phyloP scores from a whole-genome alignment of 1,140 invertebrate genomes.

The Sesamia nonagrioides region DNA sequence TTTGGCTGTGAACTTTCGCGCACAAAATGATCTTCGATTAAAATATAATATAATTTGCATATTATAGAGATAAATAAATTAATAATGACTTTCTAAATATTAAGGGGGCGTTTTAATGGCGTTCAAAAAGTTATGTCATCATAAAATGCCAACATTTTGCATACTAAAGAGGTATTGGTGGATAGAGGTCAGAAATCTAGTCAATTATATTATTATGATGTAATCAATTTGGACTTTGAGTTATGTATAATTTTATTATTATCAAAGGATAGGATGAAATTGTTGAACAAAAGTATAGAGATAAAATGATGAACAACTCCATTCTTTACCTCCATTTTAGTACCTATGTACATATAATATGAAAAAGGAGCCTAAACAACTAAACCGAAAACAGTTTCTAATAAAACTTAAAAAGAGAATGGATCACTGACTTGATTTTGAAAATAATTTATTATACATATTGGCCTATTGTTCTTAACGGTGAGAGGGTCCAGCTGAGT shows the following conservation, averaged over 20 bases:
- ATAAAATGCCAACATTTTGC: not conserved
- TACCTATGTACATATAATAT: too few species aligned
- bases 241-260: not conserved
- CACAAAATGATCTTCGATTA: not conserved
- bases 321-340: too few species aligned
- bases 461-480: too few species aligned
- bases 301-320: too few species aligned
- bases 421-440: too few species aligned
- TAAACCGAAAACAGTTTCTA: too few species aligned
- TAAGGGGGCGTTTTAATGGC: not conserved
- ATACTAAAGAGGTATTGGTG: not conserved
- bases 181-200: not conserved
- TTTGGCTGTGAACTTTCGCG: too few species aligned
- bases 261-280: not conserved
- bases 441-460: too few species aligned
- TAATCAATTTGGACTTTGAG: not conserved
- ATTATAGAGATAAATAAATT: constrained; percentile 25
- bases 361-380: too few species aligned
- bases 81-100: constrained; percentile 3
- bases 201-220: not conserved
- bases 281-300: too few species aligned
- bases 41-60: constrained; percentile 18
- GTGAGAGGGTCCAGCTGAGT: too few species aligned
- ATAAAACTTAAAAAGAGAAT: too few species aligned
- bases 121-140: constrained; percentile 9